Evolutionary conservation across 2,888 invertebrate species (phyloP).

Genomic region (Polylopha cassiicola): DNA sequence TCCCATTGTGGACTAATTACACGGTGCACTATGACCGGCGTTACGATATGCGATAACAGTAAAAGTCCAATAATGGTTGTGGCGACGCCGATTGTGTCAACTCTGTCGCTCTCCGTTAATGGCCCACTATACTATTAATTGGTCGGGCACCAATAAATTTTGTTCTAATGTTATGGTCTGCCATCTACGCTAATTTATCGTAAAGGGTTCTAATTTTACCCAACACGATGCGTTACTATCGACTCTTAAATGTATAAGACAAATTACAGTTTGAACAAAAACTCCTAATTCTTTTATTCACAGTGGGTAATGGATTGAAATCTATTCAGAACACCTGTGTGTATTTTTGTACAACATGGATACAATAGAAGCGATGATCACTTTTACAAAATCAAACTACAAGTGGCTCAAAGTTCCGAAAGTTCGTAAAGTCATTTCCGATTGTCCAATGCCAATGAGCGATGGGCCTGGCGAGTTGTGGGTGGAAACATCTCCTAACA

Average conservation of each 20-base stretch:
- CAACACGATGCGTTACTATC: slow-evolving; percentile 7
- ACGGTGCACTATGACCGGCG: slow-evolving; percentile 46
- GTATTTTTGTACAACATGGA: slow-evolving; percentile 40
- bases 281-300: neutral
- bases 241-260: neutral
- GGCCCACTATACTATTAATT: slow-evolving; percentile 51
- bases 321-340: slow-evolving; percentile 51
- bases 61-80: slow-evolving; percentile 63
- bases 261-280: neutral
- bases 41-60: slow-evolving; percentile 72
- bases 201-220: slow-evolving; percentile 37
- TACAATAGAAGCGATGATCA: slow-evolving; percentile 33
- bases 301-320: slow-evolving; percentile 14
- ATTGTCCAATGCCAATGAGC: slow-evolving; percentile 62
- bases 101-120: slow-evolving; percentile 60
- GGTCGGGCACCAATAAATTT: slow-evolving; percentile 39
- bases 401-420: slow-evolving; percentile 64
- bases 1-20: slow-evolving; percentile 64
- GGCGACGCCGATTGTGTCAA: slow-evolving; percentile 57
- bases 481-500: slow-evolving; percentile 75
- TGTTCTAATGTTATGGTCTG: slow-evolving; percentile 31
- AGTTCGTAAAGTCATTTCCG: slow-evolving; percentile 65
- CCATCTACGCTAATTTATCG: slow-evolving; percentile 21
- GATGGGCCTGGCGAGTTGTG: slow-evolving; percentile 69
- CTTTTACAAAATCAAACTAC: slow-evolving; percentile 40